phyloP scores from a whole-genome alignment of 64 coral and sea anemone genomes.

The Cladopsammia gracilis region DNA sequence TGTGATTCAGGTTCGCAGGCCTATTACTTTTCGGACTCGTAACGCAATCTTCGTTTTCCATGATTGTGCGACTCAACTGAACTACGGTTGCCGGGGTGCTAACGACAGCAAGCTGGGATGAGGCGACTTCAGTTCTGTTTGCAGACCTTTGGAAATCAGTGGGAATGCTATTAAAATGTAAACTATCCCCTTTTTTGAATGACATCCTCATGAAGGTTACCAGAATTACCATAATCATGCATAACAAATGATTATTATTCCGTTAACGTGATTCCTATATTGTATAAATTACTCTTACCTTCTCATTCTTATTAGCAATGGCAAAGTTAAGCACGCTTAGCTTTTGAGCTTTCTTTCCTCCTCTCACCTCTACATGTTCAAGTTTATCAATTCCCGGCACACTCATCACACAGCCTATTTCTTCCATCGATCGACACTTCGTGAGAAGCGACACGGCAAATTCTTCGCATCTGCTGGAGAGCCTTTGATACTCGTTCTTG shows the following conservation, averaged over 20 bases:
- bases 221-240: neutral
- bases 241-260: neutral
- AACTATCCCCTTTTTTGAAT: too few species aligned
- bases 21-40: too few species aligned
- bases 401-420: conserved; percentile 78
- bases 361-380: conserved; percentile 66
- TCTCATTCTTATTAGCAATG: conserved; percentile 80
- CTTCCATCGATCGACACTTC: conserved; percentile 77
- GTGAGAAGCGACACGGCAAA: conserved; percentile 78
- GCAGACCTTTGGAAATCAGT: too few species aligned
- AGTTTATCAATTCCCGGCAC: conserved; percentile 58
- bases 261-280: too few species aligned
- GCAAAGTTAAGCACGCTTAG: conserved; percentile 86
- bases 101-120: too few species aligned
- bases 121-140: too few species aligned
- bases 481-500: conserved; percentile 65
- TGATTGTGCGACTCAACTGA: too few species aligned
- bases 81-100: too few species aligned
- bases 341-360: conserved; percentile 56
- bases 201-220: too few species aligned
- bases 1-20: too few species aligned
- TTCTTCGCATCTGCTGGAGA: conserved; percentile 75
- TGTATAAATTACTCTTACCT: conserved; percentile 53
- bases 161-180: too few species aligned
- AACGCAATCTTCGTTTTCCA: too few species aligned